Evolutionary conservation across 2,797 vertebrate species (phyloP), one percentile per base, ranked within the genome.

Genomic region (Tapera naevia): DNA sequence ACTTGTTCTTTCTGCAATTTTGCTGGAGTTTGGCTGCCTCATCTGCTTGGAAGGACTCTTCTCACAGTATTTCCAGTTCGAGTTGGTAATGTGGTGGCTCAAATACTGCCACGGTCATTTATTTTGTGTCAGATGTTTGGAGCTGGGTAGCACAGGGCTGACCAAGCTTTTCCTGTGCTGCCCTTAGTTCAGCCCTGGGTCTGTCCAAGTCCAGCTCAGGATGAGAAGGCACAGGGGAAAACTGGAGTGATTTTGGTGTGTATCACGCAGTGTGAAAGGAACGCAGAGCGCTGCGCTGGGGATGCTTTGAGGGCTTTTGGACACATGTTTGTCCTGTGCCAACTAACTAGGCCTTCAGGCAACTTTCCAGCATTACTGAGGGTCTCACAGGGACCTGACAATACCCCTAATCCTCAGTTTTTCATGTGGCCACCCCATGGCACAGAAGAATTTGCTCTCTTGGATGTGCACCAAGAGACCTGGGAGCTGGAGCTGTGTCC

Each of bases 381-480:
- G 23, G 17, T 30, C 19, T 84, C 11, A 1, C 17, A 8, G 2
- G 7, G 51, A 80, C 43, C 37, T 13, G n/a, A 7, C 11, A 5
- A 17, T 13, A 7, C 18, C 57, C 43, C 25, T 41, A 65, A 64
- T 53, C 22, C 32, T 50, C 32, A 7, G 12, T 61, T 80, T 28
- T 17, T n/a, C 46, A 1, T 2, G 13, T 41, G 60, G 24, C 32
- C 69, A 14, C 22, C 15, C 27, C 9, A 0, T 0, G 17, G 46
- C 1, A 7, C 54, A 43, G 81, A 5, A 18, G 19, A 18, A 33
- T 58, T 66, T 66, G 33, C 50, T 25, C 3, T 2, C 58, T 50
- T 51, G 50, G 41, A 5, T 0, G 0, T 1, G 2, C 0, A 0
- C 35, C 45, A 5, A 22, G 30, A 30, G 35, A 66, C 6, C 17